phyloP scores from a whole-genome alignment of 2,888 invertebrate genomes.

The Tachina grossa region DNA sequence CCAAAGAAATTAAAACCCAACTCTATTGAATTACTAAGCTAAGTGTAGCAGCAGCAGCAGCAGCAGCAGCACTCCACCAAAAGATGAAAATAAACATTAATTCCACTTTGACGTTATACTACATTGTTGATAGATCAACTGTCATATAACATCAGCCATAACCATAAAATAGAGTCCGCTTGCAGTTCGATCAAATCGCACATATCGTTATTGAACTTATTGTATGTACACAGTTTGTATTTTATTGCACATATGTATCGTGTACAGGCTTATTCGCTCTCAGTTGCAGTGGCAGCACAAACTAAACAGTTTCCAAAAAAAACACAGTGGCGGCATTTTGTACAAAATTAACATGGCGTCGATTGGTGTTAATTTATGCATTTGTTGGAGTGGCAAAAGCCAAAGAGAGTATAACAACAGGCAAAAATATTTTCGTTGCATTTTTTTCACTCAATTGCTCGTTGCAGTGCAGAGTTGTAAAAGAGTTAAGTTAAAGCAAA shows the following conservation, averaged over 20 bases:
- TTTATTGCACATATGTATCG: background rate
- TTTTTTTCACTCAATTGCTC: constrained; percentile 55
- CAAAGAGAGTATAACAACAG: constrained; percentile 35
- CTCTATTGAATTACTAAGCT: constrained; percentile 5
- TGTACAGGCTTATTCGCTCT: background rate
- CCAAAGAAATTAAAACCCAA: constrained; percentile 34
- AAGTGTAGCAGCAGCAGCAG: background rate
- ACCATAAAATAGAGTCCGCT: constrained; percentile 71
- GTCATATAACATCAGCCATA: constrained; percentile 73
- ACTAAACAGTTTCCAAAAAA: constrained; percentile 67
- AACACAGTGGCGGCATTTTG: constrained; percentile 63
- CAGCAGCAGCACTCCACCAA: constrained; percentile 6
- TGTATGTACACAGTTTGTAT: constrained; percentile 63
- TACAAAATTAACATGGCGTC: constrained; percentile 66
- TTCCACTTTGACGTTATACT: constrained; percentile 62
- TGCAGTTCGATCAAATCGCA: constrained; percentile 41
- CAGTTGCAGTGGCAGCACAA: constrained; percentile 49
- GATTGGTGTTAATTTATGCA: constrained; percentile 80
- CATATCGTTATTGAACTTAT: constrained; percentile 59
- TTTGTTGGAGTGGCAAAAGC: constrained; percentile 66
- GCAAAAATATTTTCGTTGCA: constrained; percentile 40
- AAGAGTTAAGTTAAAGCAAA: background rate
- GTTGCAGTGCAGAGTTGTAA: constrained; percentile 48
- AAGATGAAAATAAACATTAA: constrained; percentile 45
- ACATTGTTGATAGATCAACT: constrained; percentile 66